These are phyloP conservation scores for Takifugu ocellatus DNA, from an alignment of 2,797 vertebrate genomes.

Conservation along the genomic window DNA sequence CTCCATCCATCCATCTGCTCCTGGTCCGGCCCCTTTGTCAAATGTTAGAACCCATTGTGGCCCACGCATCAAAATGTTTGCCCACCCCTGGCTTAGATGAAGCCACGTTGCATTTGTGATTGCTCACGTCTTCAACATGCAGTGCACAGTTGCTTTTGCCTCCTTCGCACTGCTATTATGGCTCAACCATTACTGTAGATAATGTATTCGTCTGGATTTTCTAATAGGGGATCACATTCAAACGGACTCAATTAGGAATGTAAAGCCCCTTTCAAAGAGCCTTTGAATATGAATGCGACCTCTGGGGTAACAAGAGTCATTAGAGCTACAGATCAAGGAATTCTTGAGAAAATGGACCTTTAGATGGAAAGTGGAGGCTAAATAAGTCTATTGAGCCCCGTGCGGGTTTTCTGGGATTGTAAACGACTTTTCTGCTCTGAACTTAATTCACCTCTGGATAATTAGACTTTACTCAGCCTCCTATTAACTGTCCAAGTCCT, in stretches of 20 bases:
- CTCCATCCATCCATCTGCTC: too few relatives aligned
- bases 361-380: neutral
- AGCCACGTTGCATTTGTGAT: constrained; percentile 30
- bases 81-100: constrained; percentile 34
- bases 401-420: neutral
- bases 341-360: neutral
- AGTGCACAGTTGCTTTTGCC: too few relatives aligned
- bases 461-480: neutral
- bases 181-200: constrained; percentile 5
- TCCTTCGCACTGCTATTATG: neutral
- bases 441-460: neutral
- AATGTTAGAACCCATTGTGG: too few relatives aligned
- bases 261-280: neutral
- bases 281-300: constrained; percentile 25
- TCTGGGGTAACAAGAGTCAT: constrained; percentile 28
- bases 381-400: neutral
- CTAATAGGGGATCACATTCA: constrained; percentile 3
- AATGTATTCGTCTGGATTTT: neutral
- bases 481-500: constrained; percentile 2
- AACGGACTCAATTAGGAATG: constrained; percentile 3
- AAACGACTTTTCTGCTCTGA: too few relatives aligned
- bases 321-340: neutral
- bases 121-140: constrained; percentile 16
- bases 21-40: too few relatives aligned
- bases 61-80: too few relatives aligned